Conservation (phyloP, 30 jellyfish, hydroid and myxozoan species). For the Phacellophora camtschatica region DNA sequence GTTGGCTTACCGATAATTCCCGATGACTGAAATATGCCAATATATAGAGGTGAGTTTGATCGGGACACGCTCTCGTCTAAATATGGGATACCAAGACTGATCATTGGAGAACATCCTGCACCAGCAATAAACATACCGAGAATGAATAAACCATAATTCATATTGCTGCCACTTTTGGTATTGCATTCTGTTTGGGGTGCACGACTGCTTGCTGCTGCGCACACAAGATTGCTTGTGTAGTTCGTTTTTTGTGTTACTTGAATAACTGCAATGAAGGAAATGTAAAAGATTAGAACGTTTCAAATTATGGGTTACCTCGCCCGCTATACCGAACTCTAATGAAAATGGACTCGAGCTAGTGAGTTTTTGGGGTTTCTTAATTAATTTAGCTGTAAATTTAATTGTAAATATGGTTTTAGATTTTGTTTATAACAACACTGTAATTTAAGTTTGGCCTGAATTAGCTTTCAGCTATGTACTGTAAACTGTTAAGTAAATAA, state of each 20-base stretch:
- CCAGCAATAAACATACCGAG: slow-evolving; percentile 71
- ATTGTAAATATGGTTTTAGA: no score
- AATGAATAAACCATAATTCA: slow-evolving; percentile 24
- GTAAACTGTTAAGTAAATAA: no score
- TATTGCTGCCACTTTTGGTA: neutral
- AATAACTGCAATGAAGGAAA: neutral
- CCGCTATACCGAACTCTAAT: no score
- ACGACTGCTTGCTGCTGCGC: slow-evolving; percentile 24
- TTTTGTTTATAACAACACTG: no score
- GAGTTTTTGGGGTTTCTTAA: no score
- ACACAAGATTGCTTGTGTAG: slow-evolving; percentile 31
- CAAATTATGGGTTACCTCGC: no score
- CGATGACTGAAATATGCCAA: slow-evolving; percentile 59
- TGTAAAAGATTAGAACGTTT: no score
- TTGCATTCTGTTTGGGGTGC: slow-evolving; percentile 8
- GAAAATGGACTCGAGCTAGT: no score
- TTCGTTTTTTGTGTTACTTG: neutral
- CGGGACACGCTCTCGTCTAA: slow-evolving; percentile 79
- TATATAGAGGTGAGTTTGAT: slow-evolving; percentile 56
- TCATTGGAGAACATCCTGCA: slow-evolving; percentile 78
- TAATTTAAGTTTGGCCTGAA: no score
- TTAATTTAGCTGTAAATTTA: no score
- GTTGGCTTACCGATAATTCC: slow-evolving; percentile 50
- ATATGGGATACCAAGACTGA: slow-evolving; percentile 74
- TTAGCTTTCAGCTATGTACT: no score